Evolutionary conservation across 2,797 vertebrate species (phyloP).

Genomic region (Enteromius fasciolatus): DNA sequence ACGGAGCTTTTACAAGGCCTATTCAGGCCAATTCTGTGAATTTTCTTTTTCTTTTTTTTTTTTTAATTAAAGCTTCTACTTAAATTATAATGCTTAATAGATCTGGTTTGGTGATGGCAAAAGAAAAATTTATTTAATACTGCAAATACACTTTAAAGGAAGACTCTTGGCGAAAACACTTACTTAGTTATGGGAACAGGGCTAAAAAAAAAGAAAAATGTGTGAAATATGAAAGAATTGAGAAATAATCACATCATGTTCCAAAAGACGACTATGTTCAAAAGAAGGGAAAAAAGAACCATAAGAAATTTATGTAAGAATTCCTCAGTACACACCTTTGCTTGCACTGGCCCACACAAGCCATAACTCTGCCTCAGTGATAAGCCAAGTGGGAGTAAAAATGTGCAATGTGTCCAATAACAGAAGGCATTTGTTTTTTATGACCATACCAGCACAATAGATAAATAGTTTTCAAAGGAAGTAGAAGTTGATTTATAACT

Average conservation of each 20-base stretch:
- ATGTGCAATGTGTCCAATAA: slow-evolving; percentile 3
- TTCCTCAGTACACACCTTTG: slow-evolving; percentile 19
- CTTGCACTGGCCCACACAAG: slow-evolving; percentile 29
- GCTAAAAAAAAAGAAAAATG: background rate
- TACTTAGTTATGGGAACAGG: background rate
- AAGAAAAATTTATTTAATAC: background rate
- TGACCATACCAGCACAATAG: background rate
- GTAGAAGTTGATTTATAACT: background rate
- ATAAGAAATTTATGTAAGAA: background rate
- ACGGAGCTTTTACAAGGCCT: background rate
- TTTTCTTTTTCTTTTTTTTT: background rate
- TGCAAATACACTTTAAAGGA: background rate
- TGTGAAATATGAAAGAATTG: background rate
- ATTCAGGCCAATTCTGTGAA: background rate
- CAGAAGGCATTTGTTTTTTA: slow-evolving; percentile 19
- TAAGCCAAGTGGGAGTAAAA: slow-evolving; percentile 20
- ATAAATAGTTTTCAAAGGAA: background rate
- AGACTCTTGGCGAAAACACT: background rate
- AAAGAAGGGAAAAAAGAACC: slow-evolving; percentile 10
- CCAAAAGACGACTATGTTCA: background rate
- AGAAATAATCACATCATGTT: background rate
- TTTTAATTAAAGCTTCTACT: background rate
- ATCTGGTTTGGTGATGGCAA: background rate
- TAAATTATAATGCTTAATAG: background rate
- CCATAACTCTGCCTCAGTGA: background rate